phyloP scores from a whole-genome alignment of 2,888 invertebrate genomes.

The Suillia variegata region DNA sequence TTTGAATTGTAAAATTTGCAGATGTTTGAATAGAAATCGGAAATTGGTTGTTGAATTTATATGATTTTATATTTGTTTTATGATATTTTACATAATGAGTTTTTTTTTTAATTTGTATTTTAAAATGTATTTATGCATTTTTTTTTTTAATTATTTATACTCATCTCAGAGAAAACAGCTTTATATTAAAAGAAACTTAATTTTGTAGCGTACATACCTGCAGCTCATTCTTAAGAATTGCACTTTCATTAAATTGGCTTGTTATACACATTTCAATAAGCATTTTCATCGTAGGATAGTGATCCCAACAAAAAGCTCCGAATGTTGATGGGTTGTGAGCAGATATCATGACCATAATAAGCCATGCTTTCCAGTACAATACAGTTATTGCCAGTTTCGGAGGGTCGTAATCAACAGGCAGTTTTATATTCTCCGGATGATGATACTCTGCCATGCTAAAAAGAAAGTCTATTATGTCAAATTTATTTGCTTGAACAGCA shows the following conservation, averaged over 20 bases:
- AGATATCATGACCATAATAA: slow-evolving; percentile 81
- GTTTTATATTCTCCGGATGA: slow-evolving; percentile 88
- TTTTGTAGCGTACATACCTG: slow-evolving; percentile 65
- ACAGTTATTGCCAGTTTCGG: slow-evolving; percentile 90
- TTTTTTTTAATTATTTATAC: too few species aligned
- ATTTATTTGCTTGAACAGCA: slow-evolving; percentile 76
- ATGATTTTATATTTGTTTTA: too few species aligned
- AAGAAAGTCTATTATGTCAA: slow-evolving; percentile 86
- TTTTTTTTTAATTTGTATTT: too few species aligned
- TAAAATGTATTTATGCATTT: too few species aligned
- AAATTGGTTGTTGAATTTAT: too few species aligned
- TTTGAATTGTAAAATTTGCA: too few species aligned
- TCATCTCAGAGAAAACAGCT: too few species aligned
- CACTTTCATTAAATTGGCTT: slow-evolving; percentile 68
- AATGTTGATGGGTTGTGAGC: slow-evolving; percentile 91
- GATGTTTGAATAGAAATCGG: too few species aligned
- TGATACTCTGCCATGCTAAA: slow-evolving; percentile 90
- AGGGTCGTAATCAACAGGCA: slow-evolving; percentile 81
- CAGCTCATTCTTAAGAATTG: slow-evolving; percentile 69
- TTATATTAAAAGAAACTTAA: too few species aligned
- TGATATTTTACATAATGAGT: too few species aligned
- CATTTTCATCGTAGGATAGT: slow-evolving; percentile 87
- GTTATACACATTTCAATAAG: slow-evolving; percentile 98
- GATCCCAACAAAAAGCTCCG: slow-evolving; percentile 85
- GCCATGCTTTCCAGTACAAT: slow-evolving; percentile 95